These are phyloP conservation scores for Tetragonisca angustula DNA, from an alignment of 2,888 invertebrate species.

Conservation along the genomic window DNA sequence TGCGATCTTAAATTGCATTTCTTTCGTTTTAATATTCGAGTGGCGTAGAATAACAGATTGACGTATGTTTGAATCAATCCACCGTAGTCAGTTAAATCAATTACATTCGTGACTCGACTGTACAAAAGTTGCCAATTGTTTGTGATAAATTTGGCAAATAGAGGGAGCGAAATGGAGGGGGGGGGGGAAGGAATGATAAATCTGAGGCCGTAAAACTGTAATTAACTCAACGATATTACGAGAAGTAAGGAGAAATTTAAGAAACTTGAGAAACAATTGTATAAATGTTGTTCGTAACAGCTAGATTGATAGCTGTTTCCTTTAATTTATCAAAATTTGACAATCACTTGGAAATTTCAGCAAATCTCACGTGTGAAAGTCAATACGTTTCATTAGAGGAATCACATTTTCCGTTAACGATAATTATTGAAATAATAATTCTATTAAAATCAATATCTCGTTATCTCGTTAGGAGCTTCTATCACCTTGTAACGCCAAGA, in stretches of 20 bases:
- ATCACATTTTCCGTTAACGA: neutral
- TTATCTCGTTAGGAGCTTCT: too few species aligned
- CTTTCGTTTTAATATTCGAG: neutral
- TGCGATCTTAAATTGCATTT: neutral
- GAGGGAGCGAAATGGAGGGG: neutral
- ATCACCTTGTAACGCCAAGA: too few species aligned
- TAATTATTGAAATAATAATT: neutral
- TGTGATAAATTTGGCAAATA: neutral
- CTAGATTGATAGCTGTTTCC: neutral
- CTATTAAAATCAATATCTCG: neutral
- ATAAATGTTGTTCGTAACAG: neutral
- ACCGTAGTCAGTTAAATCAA: neutral
- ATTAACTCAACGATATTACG: neutral
- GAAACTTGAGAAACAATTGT: too few species aligned
- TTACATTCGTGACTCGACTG: neutral
- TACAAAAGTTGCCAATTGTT: neutral
- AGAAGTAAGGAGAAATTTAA: neutral
- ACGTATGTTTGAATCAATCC: slow-evolving; percentile 2
- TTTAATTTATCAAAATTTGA: too few species aligned
- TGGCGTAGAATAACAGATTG: neutral
- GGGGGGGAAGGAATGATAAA: too few species aligned
- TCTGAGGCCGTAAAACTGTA: neutral
- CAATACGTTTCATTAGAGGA: neutral
- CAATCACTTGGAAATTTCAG: too few species aligned
- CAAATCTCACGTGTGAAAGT: neutral